Evolutionary conservation across 2,888 invertebrate species (phyloP), one percentile per base, ranked within the genome.

Genomic region (Lithophane leautieri): DNA sequence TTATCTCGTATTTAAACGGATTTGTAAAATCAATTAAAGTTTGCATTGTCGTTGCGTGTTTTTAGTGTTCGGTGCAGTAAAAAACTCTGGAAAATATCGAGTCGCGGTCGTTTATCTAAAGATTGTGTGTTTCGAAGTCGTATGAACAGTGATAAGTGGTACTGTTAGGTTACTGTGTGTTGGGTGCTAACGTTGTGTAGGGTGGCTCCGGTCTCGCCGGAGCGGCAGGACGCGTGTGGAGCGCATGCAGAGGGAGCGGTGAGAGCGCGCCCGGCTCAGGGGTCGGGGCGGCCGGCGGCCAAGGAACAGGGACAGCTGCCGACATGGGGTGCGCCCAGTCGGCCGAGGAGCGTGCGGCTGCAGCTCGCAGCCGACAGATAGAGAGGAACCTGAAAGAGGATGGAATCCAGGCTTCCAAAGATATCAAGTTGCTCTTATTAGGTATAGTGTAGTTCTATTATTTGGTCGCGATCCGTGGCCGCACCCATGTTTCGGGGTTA

Each of bases 261-360:
- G 97, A 97, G 94, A 97, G 96, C 97, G 96, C 97, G 97, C 97
- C 96, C 95, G 95, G 94, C 96, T 97, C 96, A 96, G 95, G 94
- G 93, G 93, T 95, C 94, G 94, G 94, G 96, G 95, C 95, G 94
- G 95, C 95, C 94, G 95, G 95, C 94, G 95, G 95, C 94, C 93
- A 93, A 95, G 94, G 93, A 92, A 91, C 92, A 93, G 92, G 92
- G 94, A 97, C 95, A 95, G 95, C 96, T 93, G 95, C 96, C 96
- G 96, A 94, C 94, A 99, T 99, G 99, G 99, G 99, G 97, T 99
- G 99, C 97, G 99, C 99, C 96, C 99, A 99, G 98, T 99, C 99
- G 97, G 99, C 99, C 92, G 99, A 99, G 97, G 99, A 99, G 97
- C 98, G 99, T 97, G 99, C 99, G 94, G 99, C 99, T 93, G 98